These are phyloP conservation scores for Drosophila busckii DNA, from an alignment of 1,140 invertebrate species.

Conservation along the genomic window DNA sequence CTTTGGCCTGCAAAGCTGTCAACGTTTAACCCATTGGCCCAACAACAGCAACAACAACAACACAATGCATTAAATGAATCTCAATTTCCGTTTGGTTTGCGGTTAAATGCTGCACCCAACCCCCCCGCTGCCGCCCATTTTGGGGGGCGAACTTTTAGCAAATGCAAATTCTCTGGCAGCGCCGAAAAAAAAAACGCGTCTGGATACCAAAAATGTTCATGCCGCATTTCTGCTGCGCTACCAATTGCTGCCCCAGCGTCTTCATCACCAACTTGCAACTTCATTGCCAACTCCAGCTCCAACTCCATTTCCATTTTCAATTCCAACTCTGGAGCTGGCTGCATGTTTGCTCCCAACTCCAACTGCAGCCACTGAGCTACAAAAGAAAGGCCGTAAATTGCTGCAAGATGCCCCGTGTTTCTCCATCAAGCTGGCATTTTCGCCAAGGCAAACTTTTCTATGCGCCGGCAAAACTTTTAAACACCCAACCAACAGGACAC, in stretches of 20 bases:
- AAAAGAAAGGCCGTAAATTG: conserved; percentile 62
- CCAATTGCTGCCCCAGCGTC: neutral
- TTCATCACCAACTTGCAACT: conserved; percentile 20
- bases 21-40: conserved; percentile 54
- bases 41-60: conserved; percentile 23
- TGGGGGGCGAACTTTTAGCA: conserved; percentile 4
- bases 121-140: neutral
- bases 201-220: conserved; percentile 24
- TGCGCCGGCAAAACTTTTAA: conserved; percentile 44
- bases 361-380: conserved; percentile 9
- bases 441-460: conserved; percentile 55
- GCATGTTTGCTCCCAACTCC: no score
- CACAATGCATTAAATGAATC: conserved; percentile 77
- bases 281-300: conserved; percentile 41
- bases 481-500: conserved; percentile 19
- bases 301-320: conserved; percentile 14
- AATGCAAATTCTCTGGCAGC: conserved; percentile 62
- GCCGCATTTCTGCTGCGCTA: conserved; percentile 9
- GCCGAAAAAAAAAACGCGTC: conserved; percentile 65
- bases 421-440: conserved; percentile 32
- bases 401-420: conserved; percentile 67
- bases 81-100: conserved; percentile 76
- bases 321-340: no score
- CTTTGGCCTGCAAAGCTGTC: conserved; percentile 45
- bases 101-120: conserved; percentile 66